Evolutionary conservation across 2,797 vertebrate species (phyloP).

Genomic region (Chiroxiphia lanceolata): DNA sequence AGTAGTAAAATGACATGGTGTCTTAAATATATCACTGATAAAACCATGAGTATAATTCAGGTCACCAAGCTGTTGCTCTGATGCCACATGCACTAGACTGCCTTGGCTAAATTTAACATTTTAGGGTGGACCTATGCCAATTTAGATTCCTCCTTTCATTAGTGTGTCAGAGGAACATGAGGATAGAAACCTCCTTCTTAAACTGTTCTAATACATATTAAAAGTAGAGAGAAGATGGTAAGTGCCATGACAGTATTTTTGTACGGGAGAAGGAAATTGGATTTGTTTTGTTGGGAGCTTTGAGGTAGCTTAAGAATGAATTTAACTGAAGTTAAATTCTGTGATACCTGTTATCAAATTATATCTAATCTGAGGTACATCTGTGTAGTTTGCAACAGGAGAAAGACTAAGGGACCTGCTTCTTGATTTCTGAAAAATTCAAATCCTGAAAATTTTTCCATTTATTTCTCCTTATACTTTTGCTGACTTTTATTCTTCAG

Average conservation of each 20-base stretch:
- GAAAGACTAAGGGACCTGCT: background rate
- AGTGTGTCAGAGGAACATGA: background rate
- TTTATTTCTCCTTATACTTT: background rate
- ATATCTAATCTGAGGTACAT: background rate
- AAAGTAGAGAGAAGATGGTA: background rate
- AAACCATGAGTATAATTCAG: background rate
- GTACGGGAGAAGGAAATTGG: background rate
- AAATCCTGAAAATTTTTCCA: background rate
- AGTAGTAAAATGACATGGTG: background rate
- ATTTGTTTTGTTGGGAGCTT: background rate
- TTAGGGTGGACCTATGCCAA: background rate
- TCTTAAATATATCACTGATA: background rate
- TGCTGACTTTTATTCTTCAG: background rate
- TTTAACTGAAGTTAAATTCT: background rate
- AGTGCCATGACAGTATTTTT: background rate
- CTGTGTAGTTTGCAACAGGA: background rate
- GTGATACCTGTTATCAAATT: background rate
- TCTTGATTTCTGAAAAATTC: background rate
- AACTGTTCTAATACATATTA: background rate
- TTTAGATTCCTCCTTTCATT: background rate
- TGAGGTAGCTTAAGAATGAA: background rate
- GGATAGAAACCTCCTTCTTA: background rate
- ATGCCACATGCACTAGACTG: rapidly evolving
- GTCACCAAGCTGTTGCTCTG: background rate
- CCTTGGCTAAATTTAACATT: background rate